phyloP scores from a whole-genome alignment of 2,888 invertebrate species.

The Drosophila hamatofila region DNA sequence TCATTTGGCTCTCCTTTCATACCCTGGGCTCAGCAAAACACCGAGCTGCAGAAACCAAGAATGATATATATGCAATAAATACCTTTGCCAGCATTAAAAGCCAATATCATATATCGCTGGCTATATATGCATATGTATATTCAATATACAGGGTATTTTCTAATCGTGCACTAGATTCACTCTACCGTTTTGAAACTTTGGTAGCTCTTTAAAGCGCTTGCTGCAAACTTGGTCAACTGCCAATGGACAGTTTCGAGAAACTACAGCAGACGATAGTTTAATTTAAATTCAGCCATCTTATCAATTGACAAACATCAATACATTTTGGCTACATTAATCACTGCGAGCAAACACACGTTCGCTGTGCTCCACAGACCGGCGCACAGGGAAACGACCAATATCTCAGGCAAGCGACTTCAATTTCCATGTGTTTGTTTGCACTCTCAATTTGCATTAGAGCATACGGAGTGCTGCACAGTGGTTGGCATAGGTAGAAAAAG shows the following conservation, averaged over 20 bases:
- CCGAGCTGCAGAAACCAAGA: background rate
- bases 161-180: background rate
- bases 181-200: constrained; percentile 55
- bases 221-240: constrained; percentile 45
- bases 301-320: constrained; percentile 57
- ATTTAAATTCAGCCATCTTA: constrained; percentile 50
- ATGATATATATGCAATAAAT: too few species aligned
- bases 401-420: constrained; percentile 47
- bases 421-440: constrained; percentile 62
- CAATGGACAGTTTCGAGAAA: constrained; percentile 58
- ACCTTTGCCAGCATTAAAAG: background rate
- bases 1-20: constrained; percentile 7
- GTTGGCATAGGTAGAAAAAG: background rate
- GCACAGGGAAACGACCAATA: constrained; percentile 29
- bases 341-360: constrained; percentile 27
- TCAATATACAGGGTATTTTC: background rate
- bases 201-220: constrained; percentile 56
- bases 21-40: background rate
- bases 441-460: constrained; percentile 47
- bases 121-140: too few species aligned
- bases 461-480: constrained; percentile 32
- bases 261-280: constrained; percentile 52
- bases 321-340: constrained; percentile 59
- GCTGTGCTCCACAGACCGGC: background rate
- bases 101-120: too few species aligned